These are phyloP conservation scores for Tribolium castaneum DNA, from an alignment of 1,140 invertebrate genomes.

Conservation along the genomic window DNA sequence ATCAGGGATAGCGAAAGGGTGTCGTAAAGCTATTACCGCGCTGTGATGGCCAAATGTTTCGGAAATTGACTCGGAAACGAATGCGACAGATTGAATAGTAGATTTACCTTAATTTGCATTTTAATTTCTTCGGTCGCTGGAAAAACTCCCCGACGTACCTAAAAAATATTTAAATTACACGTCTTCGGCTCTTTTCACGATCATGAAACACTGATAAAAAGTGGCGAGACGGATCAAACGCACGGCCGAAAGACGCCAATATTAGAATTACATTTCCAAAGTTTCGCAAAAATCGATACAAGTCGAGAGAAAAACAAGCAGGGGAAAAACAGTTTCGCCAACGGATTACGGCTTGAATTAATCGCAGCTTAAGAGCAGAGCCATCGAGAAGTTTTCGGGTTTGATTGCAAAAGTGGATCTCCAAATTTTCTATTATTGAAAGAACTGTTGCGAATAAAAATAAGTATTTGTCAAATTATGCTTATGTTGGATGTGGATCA, in stretches of 20 bases:
- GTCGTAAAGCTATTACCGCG: constrained; percentile 41
- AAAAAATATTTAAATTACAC: constrained; percentile 29
- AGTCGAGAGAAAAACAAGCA: not conserved
- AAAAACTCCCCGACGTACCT: constrained; percentile 17
- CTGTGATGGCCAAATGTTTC: constrained; percentile 55
- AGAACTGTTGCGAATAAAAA: too few relatives aligned
- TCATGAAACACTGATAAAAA: constrained; percentile 16
- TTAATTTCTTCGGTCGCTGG: constrained; percentile 50
- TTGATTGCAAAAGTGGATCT: not conserved
- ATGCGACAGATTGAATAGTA: constrained; percentile 51
- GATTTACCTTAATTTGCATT: constrained; percentile 57
- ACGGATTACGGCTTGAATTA: not conserved
- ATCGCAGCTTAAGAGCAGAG: not conserved
- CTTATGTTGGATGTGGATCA: too few relatives aligned
- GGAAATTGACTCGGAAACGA: constrained; percentile 58
- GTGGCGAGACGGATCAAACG: not conserved
- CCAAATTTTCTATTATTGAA: not conserved
- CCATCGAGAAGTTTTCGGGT: not conserved
- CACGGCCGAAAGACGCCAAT: not conserved
- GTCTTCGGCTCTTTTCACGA: constrained; percentile 3
- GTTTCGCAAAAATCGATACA: constrained; percentile 23
- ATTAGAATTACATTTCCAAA: constrained; percentile 25
- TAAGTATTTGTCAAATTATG: too few relatives aligned
- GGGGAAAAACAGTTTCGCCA: not conserved
- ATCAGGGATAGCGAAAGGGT: constrained; percentile 39